phyloP scores from a whole-genome alignment of 1,140 invertebrate genomes.

The Aradophagus sp. region DNA sequence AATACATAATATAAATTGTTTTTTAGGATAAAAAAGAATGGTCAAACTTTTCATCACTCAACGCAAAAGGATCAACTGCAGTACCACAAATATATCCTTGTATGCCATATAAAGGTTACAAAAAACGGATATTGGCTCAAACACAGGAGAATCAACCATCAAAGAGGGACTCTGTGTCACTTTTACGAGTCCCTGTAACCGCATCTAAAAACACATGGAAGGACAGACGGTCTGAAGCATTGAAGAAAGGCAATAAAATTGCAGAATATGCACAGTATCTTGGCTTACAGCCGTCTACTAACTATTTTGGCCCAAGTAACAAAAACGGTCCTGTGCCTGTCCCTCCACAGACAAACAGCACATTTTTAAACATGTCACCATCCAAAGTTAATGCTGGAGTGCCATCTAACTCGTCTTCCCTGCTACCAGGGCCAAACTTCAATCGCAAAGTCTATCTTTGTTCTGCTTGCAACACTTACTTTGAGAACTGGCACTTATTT shows the following conservation, averaged over 20 bases:
- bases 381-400: conserved; percentile 64
- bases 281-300: conserved; percentile 78
- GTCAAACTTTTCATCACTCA: conserved; percentile 45
- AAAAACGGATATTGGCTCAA: conserved; percentile 67
- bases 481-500: conserved; percentile 89
- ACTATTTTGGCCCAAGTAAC: conserved; percentile 7
- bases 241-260: conserved; percentile 72
- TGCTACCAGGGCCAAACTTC: conserved; percentile 68
- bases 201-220: conserved; percentile 27
- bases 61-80: conserved; percentile 65
- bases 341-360: conserved; percentile 69
- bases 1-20: no score
- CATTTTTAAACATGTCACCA: conserved; percentile 41
- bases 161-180: conserved; percentile 25
- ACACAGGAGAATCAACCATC: conserved; percentile 56
- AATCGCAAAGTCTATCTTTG: conserved; percentile 85
- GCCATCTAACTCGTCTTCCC: conserved; percentile 76
- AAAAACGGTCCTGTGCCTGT: conserved; percentile 54
- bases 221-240: conserved; percentile 50
- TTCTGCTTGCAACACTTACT: conserved; percentile 85
- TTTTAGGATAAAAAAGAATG: conserved; percentile 45
- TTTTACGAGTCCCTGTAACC: conserved; percentile 18
- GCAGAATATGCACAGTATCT: conserved; percentile 82
- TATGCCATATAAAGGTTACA: conserved; percentile 65
- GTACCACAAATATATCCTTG: conserved; percentile 55